These are phyloP conservation scores for Latrodectus geometricus DNA, from an alignment of 1,140 invertebrate species.

Conservation along the genomic window DNA sequence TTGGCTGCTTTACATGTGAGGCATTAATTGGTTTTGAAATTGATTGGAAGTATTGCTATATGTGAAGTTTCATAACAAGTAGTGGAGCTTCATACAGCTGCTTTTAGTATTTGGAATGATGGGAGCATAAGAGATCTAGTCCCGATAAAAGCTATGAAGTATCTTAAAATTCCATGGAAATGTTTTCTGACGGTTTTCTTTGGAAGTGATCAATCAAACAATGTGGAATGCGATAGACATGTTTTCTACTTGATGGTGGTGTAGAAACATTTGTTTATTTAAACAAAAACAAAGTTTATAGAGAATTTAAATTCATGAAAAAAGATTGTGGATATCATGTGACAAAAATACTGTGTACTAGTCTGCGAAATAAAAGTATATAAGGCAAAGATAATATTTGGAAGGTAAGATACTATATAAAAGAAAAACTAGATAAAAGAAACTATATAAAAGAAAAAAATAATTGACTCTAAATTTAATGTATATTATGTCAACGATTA, in stretches of 20 bases:
- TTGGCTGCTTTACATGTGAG: too few relatives aligned
- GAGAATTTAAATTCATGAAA: neutral
- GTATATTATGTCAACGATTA: too few relatives aligned
- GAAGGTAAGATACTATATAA: too few relatives aligned
- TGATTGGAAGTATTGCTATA: too few relatives aligned
- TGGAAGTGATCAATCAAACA: neutral
- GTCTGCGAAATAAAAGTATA: neutral
- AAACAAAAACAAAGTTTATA: neutral
- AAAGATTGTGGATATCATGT: constrained; percentile 29
- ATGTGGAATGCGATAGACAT: neutral
- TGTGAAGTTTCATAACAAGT: too few relatives aligned
- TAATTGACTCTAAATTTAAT: too few relatives aligned
- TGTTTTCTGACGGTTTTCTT: neutral
- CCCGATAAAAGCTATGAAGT: constrained; percentile 49
- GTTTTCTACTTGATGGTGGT: constrained; percentile 11
- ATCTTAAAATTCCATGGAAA: constrained; percentile 1
- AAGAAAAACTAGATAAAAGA: too few relatives aligned
- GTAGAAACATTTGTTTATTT: neutral
- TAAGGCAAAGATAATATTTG: neutral
- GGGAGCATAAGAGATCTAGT: too few relatives aligned
- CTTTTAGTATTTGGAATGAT: too few relatives aligned
- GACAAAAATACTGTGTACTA: neutral
- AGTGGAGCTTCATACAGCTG: too few relatives aligned
- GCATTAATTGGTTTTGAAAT: too few relatives aligned
- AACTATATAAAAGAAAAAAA: too few relatives aligned